phyloP scores from a whole-genome alignment of 2,113 vertebrate species.

The Anseranas semipalmata region DNA sequence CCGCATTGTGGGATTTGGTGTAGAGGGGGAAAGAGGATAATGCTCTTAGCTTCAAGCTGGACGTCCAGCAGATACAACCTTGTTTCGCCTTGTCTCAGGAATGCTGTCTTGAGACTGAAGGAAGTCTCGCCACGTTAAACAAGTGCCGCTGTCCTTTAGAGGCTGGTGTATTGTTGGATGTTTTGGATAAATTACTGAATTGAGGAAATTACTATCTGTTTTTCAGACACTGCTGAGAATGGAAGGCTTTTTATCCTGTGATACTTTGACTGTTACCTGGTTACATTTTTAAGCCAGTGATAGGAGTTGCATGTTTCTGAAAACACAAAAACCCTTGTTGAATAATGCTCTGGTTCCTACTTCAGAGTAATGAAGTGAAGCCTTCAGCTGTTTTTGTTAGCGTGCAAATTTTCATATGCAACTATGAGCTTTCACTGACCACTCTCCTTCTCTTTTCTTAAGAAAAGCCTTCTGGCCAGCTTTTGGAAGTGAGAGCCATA shows the following conservation, averaged over 20 bases:
- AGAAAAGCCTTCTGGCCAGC: not conserved
- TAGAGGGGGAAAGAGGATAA: not conserved
- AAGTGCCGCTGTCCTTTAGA: not conserved
- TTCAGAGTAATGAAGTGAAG: not conserved
- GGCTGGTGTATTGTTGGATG: not conserved
- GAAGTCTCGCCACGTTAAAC: not conserved
- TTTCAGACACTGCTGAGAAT: not conserved
- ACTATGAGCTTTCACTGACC: not conserved
- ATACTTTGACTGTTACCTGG: not conserved
- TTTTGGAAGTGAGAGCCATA: not conserved
- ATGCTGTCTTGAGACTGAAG: not conserved
- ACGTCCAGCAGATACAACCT: rapidly evolving
- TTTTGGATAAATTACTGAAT: not conserved
- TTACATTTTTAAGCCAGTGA: not conserved
- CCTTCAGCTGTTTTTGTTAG: not conserved
- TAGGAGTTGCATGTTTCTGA: rapidly evolving
- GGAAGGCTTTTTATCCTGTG: not conserved
- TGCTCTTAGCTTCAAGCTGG: not conserved
- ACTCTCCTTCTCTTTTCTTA: not conserved
- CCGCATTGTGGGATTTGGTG: not conserved
- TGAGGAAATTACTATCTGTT: not conserved
- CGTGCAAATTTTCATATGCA: not conserved
- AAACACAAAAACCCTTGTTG: not conserved
- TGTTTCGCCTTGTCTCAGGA: not conserved
- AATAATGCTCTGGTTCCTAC: not conserved